phyloP scores from a whole-genome alignment of 2,888 invertebrate species.

The Choristoneura rosaceana region DNA sequence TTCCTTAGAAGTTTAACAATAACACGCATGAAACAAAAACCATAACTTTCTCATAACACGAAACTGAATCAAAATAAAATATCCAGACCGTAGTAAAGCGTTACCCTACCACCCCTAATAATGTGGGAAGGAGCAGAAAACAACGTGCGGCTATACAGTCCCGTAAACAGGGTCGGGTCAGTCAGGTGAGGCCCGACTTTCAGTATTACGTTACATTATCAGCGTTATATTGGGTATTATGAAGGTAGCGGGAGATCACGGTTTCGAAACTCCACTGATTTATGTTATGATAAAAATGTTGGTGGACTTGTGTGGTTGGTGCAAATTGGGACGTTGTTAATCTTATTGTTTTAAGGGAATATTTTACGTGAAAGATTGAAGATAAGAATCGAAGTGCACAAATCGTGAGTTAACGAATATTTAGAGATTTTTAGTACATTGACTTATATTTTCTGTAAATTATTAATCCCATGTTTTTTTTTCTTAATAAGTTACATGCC shows the following conservation, averaged over 20 bases:
- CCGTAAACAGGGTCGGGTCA: conserved; percentile 42
- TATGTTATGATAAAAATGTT: conserved; percentile 35
- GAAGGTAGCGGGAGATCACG: conserved; percentile 39
- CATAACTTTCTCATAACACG: conserved; percentile 8
- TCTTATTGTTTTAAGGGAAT: not conserved
- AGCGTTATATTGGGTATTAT: conserved; percentile 42
- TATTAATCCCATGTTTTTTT: not conserved
- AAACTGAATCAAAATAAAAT: conserved; percentile 38
- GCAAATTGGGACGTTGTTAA: conserved; percentile 8
- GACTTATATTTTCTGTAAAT: not conserved
- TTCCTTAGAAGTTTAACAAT: not conserved
- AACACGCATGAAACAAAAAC: conserved; percentile 7
- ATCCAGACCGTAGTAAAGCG: conserved; percentile 35
- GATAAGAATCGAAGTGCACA: not conserved
- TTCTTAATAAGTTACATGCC: no score
- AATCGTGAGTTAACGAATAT: not conserved
- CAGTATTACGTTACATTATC: conserved; percentile 41
- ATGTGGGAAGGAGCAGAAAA: conserved; percentile 42
- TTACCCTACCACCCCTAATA: conserved; percentile 39
- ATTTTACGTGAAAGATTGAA: not conserved
- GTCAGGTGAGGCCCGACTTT: conserved; percentile 39
- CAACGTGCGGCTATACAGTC: conserved; percentile 40
- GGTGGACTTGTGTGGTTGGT: not conserved
- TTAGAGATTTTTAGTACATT: no score
- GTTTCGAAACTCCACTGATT: conserved; percentile 33